Base-by-base conservation (phyloP, 2,113 vertebrate species). In the Centropristis striata region DNA sequence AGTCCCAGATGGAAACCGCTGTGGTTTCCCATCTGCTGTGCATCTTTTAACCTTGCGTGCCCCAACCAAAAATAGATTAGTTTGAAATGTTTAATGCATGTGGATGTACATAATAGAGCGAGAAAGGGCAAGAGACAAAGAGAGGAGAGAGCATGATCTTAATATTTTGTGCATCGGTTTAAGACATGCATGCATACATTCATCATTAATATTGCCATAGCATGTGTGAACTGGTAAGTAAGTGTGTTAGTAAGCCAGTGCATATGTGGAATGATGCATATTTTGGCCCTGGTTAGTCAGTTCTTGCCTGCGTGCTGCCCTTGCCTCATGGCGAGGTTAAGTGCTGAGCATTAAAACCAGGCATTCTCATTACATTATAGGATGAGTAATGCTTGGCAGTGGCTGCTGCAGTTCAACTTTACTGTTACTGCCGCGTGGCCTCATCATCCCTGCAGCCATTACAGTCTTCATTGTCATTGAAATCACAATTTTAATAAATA, bases 1-100 rank as follows among this genome's bases (percentile, higher is more conserved):
- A 71, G 41, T 86, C 55, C 77, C 72, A 82, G 37, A 78, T 84
- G 78, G 51, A 81, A 86, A 72, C 49, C 37, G 75, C 74, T 85
- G 80, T 84, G 85, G 84, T 58, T 79, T 75, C 75, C 88, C 84
- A 90, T 90, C 80, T 92, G 89, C 70, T 85, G 54, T 66, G 79
- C 36, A 82, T 83, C 67, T 78, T 59, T 86, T 90, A 83, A 90
- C 87, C 84, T 90, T 88, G 79, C 59, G 11, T 54, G 53, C 59
- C 54, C 61, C 42, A 67, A 60, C 60, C 71, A 28, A 71, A 88
- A 83, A 79, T 81, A 81, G 60, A 88, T 79, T 42, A 51, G 20
- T 63, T 50, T 64, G 12, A 67, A 50, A 85, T 80, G 57, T 75
- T 73, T 80, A 85, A 78, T 85, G 64, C 74, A 83, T 81, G 54